Evolutionary conservation across 2,113 vertebrate genomes (phyloP), one percentile per base, ranked within the genome.

Genomic region (Rhombomys opimus): DNA sequence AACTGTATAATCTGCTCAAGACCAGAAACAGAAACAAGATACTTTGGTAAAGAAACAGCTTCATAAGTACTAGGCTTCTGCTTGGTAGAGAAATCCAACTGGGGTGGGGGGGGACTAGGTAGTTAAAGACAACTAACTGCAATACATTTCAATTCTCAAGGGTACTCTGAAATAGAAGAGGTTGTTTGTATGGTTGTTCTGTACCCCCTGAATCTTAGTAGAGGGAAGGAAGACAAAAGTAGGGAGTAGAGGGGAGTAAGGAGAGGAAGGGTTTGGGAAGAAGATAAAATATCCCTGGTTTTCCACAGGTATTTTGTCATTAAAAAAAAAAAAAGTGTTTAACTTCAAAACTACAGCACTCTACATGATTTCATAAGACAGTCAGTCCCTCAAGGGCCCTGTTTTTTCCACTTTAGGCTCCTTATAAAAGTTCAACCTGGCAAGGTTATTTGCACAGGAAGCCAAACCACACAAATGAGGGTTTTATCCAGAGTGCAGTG

Each of bases 261-360:
- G 87, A 27, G 17, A 46, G 14, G n/a, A 20, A 59, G 27, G 18
- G 54, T 38, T 35, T 15, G 38, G 0, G 30, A 4, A 6, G 27
- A 18, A 5, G 57, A 67, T 12, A 59, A 87, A 68, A 68, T 35
- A 94, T 61, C 95, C 96, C 91, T 97, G 94, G 88, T 91, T 96
- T 88, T 95, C 95, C 96, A 96, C 32, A 94, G 97, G 73, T 95
- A 93, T 95, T 97, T 22, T 91, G 7, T 95, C 38, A 63, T 32
- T 23, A 90, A 89, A 61, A 84, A n/a, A 50, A 86, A 96, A 89
- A 89, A 9, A n/a, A n/a, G n/a, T n/a, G 65, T 7, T 73, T 80
- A 82, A 95, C 93, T 96, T 97, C 80, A 23, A 89, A 96, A 92
- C 54, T 41, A 89, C 4, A 86, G 89, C 96, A 70, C 87, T 91